These are phyloP conservation scores for Prinia subflava DNA, from an alignment of 2,113 vertebrate species.

Conservation along the genomic window DNA sequence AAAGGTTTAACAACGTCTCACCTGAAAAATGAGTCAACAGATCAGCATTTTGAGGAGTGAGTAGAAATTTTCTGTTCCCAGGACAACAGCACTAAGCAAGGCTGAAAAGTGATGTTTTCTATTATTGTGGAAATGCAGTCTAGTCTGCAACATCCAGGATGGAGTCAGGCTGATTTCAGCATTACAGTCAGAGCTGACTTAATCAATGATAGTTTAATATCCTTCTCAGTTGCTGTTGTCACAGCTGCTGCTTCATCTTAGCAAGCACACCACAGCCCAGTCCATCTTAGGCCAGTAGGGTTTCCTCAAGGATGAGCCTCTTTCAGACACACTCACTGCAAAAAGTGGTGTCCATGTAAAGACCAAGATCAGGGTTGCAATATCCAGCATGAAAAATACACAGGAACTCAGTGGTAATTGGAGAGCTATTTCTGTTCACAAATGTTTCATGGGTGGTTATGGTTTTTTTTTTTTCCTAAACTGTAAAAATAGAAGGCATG, in stretches of 20 bases:
- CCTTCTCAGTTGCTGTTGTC: background rate
- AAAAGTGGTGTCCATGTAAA: background rate
- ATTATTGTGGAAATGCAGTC: background rate
- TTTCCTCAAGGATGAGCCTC: background rate
- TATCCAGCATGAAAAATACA: background rate
- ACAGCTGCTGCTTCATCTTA: background rate
- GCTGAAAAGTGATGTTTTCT: background rate
- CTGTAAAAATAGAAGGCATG: background rate
- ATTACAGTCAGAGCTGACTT: background rate
- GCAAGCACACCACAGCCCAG: background rate
- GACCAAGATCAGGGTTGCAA: background rate
- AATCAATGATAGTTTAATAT: background rate
- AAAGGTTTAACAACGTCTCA: background rate
- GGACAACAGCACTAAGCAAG: background rate
- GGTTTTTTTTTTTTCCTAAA: background rate
- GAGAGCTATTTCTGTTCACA: background rate
- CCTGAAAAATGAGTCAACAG: slow-evolving; percentile 30
- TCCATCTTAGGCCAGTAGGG: background rate
- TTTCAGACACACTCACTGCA: background rate
- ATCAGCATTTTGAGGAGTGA: slow-evolving; percentile 8
- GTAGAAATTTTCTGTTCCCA: slow-evolving; percentile 17
- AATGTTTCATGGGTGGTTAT: background rate
- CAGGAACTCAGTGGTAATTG: background rate
- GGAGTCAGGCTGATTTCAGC: background rate
- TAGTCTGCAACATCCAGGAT: background rate